Conservation (phyloP, 2,888 invertebrate genomes). For the Antheraea assamensis region DNA sequence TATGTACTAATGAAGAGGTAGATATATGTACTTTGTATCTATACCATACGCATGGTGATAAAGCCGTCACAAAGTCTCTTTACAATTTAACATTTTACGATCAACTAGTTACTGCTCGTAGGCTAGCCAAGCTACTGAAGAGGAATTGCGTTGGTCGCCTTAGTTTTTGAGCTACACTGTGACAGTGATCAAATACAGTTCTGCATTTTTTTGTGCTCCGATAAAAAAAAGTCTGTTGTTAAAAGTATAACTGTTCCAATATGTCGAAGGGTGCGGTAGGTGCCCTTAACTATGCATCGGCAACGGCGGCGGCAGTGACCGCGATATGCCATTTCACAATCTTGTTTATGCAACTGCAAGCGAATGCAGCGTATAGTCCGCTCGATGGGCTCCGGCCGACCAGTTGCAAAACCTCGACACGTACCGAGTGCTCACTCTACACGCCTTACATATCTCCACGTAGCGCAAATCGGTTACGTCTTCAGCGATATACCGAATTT, state of each 20-base stretch:
- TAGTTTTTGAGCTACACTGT: neutral
- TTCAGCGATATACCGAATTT: neutral
- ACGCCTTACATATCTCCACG: conserved; percentile 40
- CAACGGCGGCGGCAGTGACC: conserved; percentile 75
- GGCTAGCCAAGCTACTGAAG: too few species aligned
- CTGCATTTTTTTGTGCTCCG: too few species aligned
- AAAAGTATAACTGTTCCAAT: conserved; percentile 13
- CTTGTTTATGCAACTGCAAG: conserved; percentile 75
- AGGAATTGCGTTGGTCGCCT: too few species aligned
- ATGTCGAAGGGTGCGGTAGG: conserved; percentile 63
- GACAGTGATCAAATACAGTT: too few species aligned
- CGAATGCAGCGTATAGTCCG: conserved; percentile 62
- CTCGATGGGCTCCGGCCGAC: conserved; percentile 68
- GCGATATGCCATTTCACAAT: conserved; percentile 74
- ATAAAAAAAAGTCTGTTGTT: neutral
- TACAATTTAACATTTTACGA: too few species aligned
- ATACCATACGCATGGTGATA: too few species aligned
- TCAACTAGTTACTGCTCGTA: too few species aligned
- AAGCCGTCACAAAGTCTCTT: neutral
- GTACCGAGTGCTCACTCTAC: conserved; percentile 47
- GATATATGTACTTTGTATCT: too few species aligned
- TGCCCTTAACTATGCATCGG: conserved; percentile 58
- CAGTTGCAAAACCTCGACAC: conserved; percentile 65
- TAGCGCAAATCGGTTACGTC: neutral
- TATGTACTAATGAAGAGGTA: too few species aligned